Base-by-base conservation (phyloP, 2,888 invertebrate genomes). In the Mongoloraphidia duomilia region DNA sequence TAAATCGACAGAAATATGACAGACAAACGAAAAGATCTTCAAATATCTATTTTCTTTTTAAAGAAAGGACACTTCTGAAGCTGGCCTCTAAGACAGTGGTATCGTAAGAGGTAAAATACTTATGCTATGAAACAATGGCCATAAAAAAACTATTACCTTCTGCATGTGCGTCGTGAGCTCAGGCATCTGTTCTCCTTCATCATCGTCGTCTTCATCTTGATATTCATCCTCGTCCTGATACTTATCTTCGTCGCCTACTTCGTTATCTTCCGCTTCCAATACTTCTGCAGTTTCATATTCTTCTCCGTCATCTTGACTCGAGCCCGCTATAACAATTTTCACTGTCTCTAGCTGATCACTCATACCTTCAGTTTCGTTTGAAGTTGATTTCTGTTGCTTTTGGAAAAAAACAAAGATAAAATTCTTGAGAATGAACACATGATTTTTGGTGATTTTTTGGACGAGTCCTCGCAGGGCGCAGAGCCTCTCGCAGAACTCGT, bases 281-380 rank as follows among this genome's bases (percentile, higher is more conserved):
- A 53, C 52, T 9, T 48, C 54, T 6, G 26, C 43, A 34, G 56
- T 57, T 47, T 51, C 51, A 35, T 48, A 46, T 11, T 51, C 57
- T 14, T 54, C 56, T 42, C 54, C 53, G 8, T 50, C 55, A 14
- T 58, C 58, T 44, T 57, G 56, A 14, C 53, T 54, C 17, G 49
- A 36, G 10, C 50, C 47, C 33, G 52, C 50, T 12, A 52, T 46
- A 9, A 52, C 49, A 26, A 50, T 49, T 6, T 42, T 45, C 10
- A 52, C 50, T 35, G 44, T 37, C 9, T 52, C 52, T 49, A 52
- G 26, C 6, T 26, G 26, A 26, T 26, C 26, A 3, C 26, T 6
- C 26, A 26, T 26, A 6, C 26, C 26, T 26, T 26, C 26, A 6
- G 26, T 26, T 26, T 26, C 26, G 26, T 26, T 26, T 3, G 26